Base-by-base conservation (phyloP, 2,797 vertebrate species). In the Amazona finschi region DNA sequence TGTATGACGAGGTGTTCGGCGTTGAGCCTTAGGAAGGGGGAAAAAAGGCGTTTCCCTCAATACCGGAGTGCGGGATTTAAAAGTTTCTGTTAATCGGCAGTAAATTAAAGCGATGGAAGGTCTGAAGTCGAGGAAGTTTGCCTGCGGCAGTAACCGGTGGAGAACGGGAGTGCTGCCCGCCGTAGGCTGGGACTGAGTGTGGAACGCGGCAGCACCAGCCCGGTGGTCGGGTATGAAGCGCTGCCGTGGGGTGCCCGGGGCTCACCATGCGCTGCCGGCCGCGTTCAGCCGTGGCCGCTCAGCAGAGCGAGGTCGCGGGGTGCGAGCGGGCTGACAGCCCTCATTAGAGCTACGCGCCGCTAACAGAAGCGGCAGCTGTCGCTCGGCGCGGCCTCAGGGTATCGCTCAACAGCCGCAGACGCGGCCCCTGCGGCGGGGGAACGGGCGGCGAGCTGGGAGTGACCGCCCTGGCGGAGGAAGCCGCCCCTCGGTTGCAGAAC, bases 261-360 rank as follows among this genome's bases (percentile, higher is more conserved):
- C 14, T 50, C 18, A 6, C 14, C 4, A 1, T 10, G 4, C 1
- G 5, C 24, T 31, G 20, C 60, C 21, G 11, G 17, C 17, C 1
- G 12, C 18, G 3, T 21, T 31, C 15, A 2, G 1, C 5, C 13
- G 33, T 31, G 20, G 18, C 11, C 6, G 2, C 44, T 52, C 33
- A 6, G 33, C 47, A 21, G n/a, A 16, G 7, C 3, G 6, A 4
- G 33, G 33, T 12, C 0, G 1, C 1, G 20, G 43, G 3, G 12
- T 33, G n/a, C 21, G 6, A 8, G 4, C 4, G 2, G 11, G n/a
- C 39, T 17, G 44, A 6, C 12, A 8, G 25, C 8, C 24, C 33
- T 46, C 7, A 39, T 20, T 5, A 5, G 25, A 15, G 62, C 12
- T 2, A 8, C 1, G 20, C 14, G 20, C 19, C 3, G n/a, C 27